Evolutionary conservation across 2,888 invertebrate species (phyloP).

Genomic region (Agrilus cyanescens): DNA sequence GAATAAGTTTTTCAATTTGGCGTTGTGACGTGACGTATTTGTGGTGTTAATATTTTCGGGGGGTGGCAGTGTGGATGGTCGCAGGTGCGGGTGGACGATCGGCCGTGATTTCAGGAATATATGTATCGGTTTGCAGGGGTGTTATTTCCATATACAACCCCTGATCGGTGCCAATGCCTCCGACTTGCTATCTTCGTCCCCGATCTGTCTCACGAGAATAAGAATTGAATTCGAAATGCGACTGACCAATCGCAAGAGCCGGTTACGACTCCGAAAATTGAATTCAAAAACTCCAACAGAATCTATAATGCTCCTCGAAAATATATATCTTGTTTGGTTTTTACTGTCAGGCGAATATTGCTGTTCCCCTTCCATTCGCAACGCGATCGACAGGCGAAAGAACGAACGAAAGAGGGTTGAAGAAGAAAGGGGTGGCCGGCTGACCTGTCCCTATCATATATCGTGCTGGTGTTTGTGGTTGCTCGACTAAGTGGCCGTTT

Average conservation of each 20-base stretch:
- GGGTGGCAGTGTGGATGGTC: conserved; percentile 22
- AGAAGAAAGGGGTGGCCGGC: conserved; percentile 8
- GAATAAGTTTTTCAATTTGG: background rate
- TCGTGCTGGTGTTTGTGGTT: conserved; percentile 31
- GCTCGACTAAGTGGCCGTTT: conserved; percentile 35
- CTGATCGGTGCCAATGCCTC: conserved; percentile 24
- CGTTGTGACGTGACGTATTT: conserved; percentile 12
- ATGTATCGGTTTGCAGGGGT: conserved; percentile 25
- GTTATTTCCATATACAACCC: conserved; percentile 35
- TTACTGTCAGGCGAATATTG: conserved; percentile 23
- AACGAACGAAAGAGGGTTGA: conserved; percentile 5
- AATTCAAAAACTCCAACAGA: conserved; percentile 39
- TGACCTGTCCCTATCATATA: conserved; percentile 20
- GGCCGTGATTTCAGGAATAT: conserved; percentile 35
- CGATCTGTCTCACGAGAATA: conserved; percentile 34
- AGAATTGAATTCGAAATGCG: conserved; percentile 38
- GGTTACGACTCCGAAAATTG: conserved; percentile 38
- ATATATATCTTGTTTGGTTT: conserved; percentile 26
- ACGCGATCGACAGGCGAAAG: conserved; percentile 1
- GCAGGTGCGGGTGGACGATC: conserved; percentile 30
- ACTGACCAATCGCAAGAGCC: conserved; percentile 37
- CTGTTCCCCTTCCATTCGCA: conserved; percentile 13
- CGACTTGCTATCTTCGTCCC: conserved; percentile 23
- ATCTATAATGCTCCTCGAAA: conserved; percentile 33
- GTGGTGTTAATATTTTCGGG: conserved; percentile 32